A percentile compares a stretch with the other conserved stretches of the same genome.
phyloP scores from a whole-genome alignment of 30 jellyfish, hydroid and myxozoan species.

The Aurelia coerulea region DNA sequence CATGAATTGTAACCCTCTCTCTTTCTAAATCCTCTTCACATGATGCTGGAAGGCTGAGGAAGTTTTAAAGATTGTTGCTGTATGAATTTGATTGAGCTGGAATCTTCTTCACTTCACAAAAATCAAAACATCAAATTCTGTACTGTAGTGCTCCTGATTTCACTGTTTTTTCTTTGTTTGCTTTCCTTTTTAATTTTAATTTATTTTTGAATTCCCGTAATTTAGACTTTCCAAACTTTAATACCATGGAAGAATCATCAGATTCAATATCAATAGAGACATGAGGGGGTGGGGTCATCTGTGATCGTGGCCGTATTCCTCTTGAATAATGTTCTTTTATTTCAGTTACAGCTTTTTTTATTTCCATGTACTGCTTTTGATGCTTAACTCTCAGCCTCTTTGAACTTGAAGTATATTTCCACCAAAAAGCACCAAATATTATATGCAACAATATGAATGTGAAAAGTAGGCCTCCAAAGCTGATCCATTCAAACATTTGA shows the following conservation, averaged over 20 bases:
- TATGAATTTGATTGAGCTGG: too few relatives aligned
- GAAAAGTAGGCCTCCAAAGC: constrained; percentile 32
- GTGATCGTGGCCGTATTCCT: not conserved
- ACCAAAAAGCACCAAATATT: constrained; percentile 57
- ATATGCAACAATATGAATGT: constrained; percentile 30
- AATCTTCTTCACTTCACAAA: too few relatives aligned
- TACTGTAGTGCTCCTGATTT: constrained; percentile 48
- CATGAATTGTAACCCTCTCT: too few relatives aligned
- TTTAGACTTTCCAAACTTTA: not conserved
- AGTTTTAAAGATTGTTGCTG: too few relatives aligned
- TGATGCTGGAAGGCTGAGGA: too few relatives aligned
- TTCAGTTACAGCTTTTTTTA: constrained; percentile 25
- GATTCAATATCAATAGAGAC: constrained; percentile 6
- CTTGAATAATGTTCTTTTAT: constrained; percentile 14
- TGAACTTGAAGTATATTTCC: constrained; percentile 43
- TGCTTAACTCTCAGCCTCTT: constrained; percentile 26
- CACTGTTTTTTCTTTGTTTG: constrained; percentile 19
- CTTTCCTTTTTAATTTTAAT: not conserved
- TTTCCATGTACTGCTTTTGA: constrained; percentile 25
- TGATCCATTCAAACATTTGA: constrained; percentile 49
- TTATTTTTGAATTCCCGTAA: not conserved
- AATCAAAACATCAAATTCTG: not conserved
- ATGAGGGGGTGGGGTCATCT: constrained; percentile 7
- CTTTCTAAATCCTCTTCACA: too few relatives aligned
- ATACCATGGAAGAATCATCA: constrained; percentile 8